Evolutionary conservation across 2,888 invertebrate genomes (phyloP).

Genomic region (Mythimna albipuncta): DNA sequence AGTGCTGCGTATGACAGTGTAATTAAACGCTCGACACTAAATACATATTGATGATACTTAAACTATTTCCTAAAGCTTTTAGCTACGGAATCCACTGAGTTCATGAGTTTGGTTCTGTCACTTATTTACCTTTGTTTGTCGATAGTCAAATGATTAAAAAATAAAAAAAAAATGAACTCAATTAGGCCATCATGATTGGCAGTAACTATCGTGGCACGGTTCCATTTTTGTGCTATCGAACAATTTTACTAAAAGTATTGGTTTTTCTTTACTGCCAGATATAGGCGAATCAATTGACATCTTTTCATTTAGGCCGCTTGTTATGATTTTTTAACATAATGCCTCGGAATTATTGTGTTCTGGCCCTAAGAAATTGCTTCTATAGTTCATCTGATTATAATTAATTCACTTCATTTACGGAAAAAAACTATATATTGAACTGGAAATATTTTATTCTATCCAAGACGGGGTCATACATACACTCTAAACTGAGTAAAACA

Average conservation of each 20-base stretch:
- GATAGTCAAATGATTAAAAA: too few species aligned
- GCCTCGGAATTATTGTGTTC: background rate
- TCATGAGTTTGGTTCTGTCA: background rate
- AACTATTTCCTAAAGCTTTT: slow-evolving; percentile 30
- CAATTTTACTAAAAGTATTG: background rate
- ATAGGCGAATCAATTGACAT: background rate
- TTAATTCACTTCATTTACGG: too few species aligned
- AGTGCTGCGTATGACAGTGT: slow-evolving; percentile 36
- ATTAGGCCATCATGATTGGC: background rate
- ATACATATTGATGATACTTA: slow-evolving; percentile 33
- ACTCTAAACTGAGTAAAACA: background rate
- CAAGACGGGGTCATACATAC: background rate
- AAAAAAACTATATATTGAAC: background rate
- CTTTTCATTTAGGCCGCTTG: background rate
- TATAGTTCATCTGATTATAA: too few species aligned
- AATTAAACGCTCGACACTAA: slow-evolving; percentile 29
- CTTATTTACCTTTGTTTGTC: too few species aligned
- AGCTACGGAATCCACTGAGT: background rate
- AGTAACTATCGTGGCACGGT: background rate
- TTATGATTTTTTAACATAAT: background rate
- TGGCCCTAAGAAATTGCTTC: background rate
- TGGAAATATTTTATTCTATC: background rate
- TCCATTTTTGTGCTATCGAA: background rate
- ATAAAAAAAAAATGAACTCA: too few species aligned
- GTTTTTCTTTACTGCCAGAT: background rate